Evolutionary conservation across 2,113 vertebrate genomes (phyloP).

Genomic region (Tinamus guttatus): DNA sequence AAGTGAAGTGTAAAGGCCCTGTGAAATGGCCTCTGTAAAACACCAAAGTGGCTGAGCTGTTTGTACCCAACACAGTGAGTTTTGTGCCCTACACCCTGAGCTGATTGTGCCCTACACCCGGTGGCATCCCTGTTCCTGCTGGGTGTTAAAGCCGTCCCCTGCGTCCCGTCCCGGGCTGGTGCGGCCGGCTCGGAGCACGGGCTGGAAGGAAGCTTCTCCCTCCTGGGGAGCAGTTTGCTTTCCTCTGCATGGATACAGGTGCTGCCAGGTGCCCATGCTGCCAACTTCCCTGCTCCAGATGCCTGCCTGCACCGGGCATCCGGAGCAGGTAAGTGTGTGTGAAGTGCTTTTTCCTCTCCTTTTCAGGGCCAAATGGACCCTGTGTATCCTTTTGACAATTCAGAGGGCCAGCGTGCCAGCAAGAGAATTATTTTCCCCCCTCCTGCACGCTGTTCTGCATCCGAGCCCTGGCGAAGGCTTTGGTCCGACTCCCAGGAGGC

Average conservation of each 20-base stretch:
- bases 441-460: background rate
- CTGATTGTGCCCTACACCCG: slow-evolving; percentile 24
- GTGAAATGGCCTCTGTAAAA: background rate
- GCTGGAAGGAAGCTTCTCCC: too few species aligned
- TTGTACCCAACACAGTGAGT: too few species aligned
- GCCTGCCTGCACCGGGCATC: too few species aligned
- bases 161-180: slow-evolving; percentile 10
- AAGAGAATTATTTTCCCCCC: background rate
- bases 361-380: background rate
- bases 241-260: too few species aligned
- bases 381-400: background rate
- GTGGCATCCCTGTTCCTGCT: background rate
- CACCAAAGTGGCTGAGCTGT: background rate
- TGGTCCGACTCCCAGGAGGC: background rate
- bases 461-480: background rate
- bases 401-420: background rate
- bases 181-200: too few species aligned
- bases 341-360: background rate
- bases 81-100: background rate
- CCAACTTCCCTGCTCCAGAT: too few species aligned
- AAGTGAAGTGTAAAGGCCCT: slow-evolving; percentile 44
- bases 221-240: too few species aligned
- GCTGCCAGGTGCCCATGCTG: too few species aligned
- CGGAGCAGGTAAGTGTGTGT: too few species aligned
- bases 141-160: background rate